Conservation (phyloP, 2,888 invertebrate genomes). For the Cheilosia vernalis region DNA sequence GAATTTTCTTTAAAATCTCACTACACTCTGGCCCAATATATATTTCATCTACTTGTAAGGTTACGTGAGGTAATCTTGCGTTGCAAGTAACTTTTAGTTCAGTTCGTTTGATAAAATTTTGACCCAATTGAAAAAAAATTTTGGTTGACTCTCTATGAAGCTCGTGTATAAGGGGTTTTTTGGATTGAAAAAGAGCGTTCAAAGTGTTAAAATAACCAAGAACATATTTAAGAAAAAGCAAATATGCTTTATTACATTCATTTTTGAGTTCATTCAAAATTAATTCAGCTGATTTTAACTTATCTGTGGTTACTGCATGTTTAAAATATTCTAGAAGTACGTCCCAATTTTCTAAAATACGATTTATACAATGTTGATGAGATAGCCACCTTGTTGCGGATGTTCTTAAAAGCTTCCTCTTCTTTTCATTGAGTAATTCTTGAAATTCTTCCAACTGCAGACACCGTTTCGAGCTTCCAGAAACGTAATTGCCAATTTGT, state of each 20-base stretch:
- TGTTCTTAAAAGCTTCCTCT: conserved; percentile 54
- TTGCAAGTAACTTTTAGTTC: conserved; percentile 2
- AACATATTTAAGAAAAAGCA: conserved; percentile 73
- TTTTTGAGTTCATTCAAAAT: conserved; percentile 57
- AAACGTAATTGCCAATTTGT: conserved; percentile 12
- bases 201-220: conserved; percentile 73
- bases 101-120: neutral
- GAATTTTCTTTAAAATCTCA: neutral
- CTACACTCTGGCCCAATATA: neutral
- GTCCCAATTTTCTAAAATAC: conserved; percentile 70
- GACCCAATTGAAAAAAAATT: neutral
- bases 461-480: conserved; percentile 18
- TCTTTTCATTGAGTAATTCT: conserved; percentile 46
- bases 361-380: conserved; percentile 62
- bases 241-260: conserved; percentile 67
- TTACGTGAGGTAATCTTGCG: neutral
- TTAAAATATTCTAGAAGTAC: conserved; percentile 54
- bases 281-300: conserved; percentile 61
- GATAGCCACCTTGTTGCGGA: conserved; percentile 68
- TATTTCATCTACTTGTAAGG: neutral
- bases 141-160: conserved; percentile 59
- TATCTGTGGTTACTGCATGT: conserved; percentile 47
- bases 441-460: conserved; percentile 51
- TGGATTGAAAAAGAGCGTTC: conserved; percentile 74
- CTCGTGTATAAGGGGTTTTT: conserved; percentile 68